Conservation (phyloP, 2,113 vertebrate genomes). For the Electrona antarctica region DNA sequence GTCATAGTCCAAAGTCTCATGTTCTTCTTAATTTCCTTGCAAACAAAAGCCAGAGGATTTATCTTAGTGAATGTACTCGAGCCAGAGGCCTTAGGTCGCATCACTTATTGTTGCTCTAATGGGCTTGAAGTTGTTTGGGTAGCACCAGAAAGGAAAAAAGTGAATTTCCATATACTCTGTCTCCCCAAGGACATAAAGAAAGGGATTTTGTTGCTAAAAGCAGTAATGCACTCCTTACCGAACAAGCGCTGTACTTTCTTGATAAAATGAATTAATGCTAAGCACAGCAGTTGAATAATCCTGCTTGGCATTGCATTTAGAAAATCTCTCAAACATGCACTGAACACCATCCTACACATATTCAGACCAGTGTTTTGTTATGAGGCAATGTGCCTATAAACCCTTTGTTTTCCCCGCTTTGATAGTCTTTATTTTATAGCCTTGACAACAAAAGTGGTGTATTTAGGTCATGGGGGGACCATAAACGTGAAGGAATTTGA, state of each 20-base stretch:
- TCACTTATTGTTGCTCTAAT: conserved; percentile 42
- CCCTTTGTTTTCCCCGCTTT: conserved; percentile 35
- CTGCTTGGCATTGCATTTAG: conserved; percentile 58
- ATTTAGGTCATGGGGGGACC: conserved; percentile 53
- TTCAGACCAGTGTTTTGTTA: conserved; percentile 31
- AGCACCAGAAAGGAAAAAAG: conserved; percentile 27
- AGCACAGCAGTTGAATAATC: conserved; percentile 54
- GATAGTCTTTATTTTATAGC: conserved; percentile 40
- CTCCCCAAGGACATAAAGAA: conserved; percentile 37
- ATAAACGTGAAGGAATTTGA: conserved; percentile 53
- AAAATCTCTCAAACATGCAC: conserved; percentile 48
- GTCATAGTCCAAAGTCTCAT: conserved; percentile 57
- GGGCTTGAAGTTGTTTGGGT: conserved; percentile 33
- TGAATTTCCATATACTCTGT: conserved; percentile 27
- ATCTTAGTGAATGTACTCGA: conserved; percentile 63
- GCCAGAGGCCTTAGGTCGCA: conserved; percentile 54
- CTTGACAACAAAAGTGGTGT: conserved; percentile 51
- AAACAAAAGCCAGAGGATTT: conserved; percentile 37
- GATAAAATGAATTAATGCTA: conserved; percentile 57
- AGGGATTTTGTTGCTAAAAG: conserved; percentile 21
- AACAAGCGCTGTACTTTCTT: conserved; percentile 64
- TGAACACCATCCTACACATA: conserved; percentile 51
- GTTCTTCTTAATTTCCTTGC: conserved; percentile 1
- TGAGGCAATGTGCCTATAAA: conserved; percentile 28
- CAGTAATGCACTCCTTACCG: conserved; percentile 58